Evolutionary conservation across 2,888 invertebrate species (phyloP), one percentile per base, ranked within the genome.

Genomic region (Kryphioiulus occultus): DNA sequence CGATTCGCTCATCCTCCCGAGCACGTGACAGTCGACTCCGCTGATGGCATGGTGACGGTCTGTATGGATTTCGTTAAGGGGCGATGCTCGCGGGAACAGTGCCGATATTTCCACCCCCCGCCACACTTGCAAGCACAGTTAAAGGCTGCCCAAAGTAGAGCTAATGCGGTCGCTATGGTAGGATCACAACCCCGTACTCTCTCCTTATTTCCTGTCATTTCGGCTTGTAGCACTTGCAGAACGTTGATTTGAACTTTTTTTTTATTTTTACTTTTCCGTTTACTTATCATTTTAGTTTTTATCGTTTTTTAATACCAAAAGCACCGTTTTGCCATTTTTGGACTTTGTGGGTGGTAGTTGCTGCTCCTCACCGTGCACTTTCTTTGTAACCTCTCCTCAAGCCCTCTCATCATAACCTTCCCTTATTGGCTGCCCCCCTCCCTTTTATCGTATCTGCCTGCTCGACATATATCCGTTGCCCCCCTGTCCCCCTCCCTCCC

Each of bases 51-150:
- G 90, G 98, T 98, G 95, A 98, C 98, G 95, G 98, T 98, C 95
- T 98, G 98, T 97, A 98, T 98, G 98, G 98, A 98, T 95, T 98
- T 97, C 95, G 96, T 98, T 95, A 97, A 97, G 95, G 97, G 97
- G 95, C 96, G 97, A 95, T 98, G 98, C 96, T 95, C 96, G 95
- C 97, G 98, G 95, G 97, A 98, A 95, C 97, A 97, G 95, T 98
- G 98, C 96, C 97, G 98, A 95, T 98, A 98, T 97, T 98, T 98
- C 96, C 98, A 98, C 95, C 98, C 98, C 95, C 98, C 98, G 95
- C 96, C 97, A 95, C 98, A 98, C 96, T 97, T 98, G 95, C 97
- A 97, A 96, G 96, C 96, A 95, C 97, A 97, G 96, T 96, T 97
- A 96, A 97, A 97, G 96, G 95, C 96, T 95, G 97, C 97, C 89